Base-by-base conservation (phyloP, 2,888 invertebrate genomes). In the Drosophila nr. fundita region DNA sequence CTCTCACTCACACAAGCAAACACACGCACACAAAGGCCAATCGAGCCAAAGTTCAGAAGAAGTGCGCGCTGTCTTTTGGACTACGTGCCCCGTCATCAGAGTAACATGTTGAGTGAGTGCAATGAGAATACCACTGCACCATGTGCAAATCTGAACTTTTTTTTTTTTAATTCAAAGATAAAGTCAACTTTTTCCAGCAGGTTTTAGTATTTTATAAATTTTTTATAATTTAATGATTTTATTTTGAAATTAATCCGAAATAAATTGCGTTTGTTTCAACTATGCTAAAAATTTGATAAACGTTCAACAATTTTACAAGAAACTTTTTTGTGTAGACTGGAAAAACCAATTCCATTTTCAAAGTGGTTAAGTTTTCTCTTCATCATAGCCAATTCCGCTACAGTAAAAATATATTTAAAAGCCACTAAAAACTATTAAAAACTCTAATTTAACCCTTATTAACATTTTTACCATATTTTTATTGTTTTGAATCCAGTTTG, bases 51-150 rank as follows among this genome's bases (percentile, higher is more conserved):
- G 73, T 63, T 58, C 38, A 6, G 36, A 21, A 57, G 67, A 62
- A 62, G 68, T 62, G 29, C 52, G 68, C 67, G 62, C 24, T 55
- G 65, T 45, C 59, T 66, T 74, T 60, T 70, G 76, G 34, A 40
- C 27, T 68, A 50, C 64, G 68, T 67, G 68, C 48, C 63, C 57
- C 57, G 63, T 27, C 55, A 38, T 49, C 52, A 32, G 53, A 50
- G 52, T 45, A 70, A 61, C 42, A 48, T 50, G 68, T 63, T 59
- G 73, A 52, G 40, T 55, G 73, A 45, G 40, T 45, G 64, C 54
- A 58, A 29, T 50, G 62, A 42, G 55, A 70, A 63, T 64, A 55
- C 49, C 50, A 54, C 34, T 59, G 59, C 18, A 57, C 42, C 21
- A 57, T 57, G 21, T 40, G 4, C 11, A 21, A 30, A 30, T 4